Base-by-base conservation (phyloP, 2,113 vertebrate species). In the Numida meleagris region DNA sequence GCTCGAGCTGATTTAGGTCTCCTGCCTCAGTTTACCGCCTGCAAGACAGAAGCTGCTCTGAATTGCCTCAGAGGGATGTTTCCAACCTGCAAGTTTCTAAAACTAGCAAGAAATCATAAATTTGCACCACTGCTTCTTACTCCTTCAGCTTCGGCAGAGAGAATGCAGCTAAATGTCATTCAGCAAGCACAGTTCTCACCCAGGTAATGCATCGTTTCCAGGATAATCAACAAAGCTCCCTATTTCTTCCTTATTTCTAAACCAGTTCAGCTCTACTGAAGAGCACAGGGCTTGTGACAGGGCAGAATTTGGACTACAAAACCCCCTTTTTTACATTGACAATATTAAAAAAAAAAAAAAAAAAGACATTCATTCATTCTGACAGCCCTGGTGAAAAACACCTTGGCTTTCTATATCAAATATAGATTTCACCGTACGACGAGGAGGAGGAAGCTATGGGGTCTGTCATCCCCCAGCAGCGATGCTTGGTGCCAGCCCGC, bases 21-120 rank as follows among this genome's bases (percentile, higher is more conserved):
- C 11, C 73, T 94, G 86, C 86, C 90, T 92, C 88, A 81, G 42
- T 91, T 94, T 92, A 86, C 68, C 57, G 50, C 25, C 72, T 27
- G 38, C 29, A 21, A 84, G 46, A 45, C 12, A 34, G 57, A 43
- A 86, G 34, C 61, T 58, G 4, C 75, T 68, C 51, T 45, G 76
- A 58, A 23, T 45, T 48, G 7, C 14, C 48, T 50, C 91, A 16
- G 45, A 45, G 79, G n/a, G 45, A 48, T 15, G 19, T 8, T 53
- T 53, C 55, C n/a, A 4, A 17, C 25, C 36, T 19, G n/a, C 12
- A 77, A 48, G n/a, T 40, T 86, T 45, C 59, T 67, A 38, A 62
- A 94, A 25, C 4, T 14, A 43, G 57, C 4, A 50, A 40, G 3
- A 75, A 72, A 79, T 48, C 8, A 3, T 16, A 0, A 31, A 34